These are phyloP conservation scores for Urosaurus nigricauda DNA, from an alignment of 2,797 vertebrate genomes.

Conservation along the genomic window DNA sequence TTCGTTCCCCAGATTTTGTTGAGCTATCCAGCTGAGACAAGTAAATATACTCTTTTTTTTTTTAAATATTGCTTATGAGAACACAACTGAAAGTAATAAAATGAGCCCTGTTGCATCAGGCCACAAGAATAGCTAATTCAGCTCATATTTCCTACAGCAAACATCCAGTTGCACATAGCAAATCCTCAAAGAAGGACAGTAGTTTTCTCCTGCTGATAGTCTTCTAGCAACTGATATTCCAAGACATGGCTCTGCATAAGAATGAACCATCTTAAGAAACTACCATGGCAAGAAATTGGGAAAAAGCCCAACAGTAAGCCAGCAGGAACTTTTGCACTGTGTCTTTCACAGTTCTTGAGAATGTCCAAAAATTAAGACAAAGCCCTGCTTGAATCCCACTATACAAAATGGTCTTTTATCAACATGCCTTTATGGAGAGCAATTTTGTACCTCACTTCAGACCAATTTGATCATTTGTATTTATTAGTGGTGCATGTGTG, in stretches of 20 bases:
- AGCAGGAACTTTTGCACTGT: not conserved
- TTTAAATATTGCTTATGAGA: not conserved
- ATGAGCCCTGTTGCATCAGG: not conserved
- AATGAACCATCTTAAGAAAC: not conserved
- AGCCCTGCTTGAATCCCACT: slow-evolving; percentile 20
- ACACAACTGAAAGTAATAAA: not conserved
- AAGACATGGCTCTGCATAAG: not conserved
- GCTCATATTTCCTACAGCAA: not conserved
- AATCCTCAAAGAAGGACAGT: not conserved
- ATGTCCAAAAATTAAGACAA: slow-evolving; percentile 43
- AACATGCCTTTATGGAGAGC: slow-evolving; percentile 20
- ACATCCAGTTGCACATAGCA: not conserved
- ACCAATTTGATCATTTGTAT: not conserved
- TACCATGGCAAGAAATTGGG: not conserved
- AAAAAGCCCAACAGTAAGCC: not conserved
- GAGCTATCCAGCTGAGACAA: not conserved
- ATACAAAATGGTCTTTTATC: slow-evolving; percentile 33
- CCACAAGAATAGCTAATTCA: not conserved
- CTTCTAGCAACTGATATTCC: not conserved
- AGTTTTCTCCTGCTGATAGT: not conserved
- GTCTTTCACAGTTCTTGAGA: slow-evolving; percentile 43
- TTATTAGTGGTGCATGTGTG: not conserved
- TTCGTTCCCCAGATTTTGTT: not conserved
- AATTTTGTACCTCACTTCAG: slow-evolving; percentile 2
- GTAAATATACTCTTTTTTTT: slow-evolving; percentile 7